phyloP scores from a whole-genome alignment of 2,888 invertebrate genomes.

The Parascotia fuliginaria region DNA sequence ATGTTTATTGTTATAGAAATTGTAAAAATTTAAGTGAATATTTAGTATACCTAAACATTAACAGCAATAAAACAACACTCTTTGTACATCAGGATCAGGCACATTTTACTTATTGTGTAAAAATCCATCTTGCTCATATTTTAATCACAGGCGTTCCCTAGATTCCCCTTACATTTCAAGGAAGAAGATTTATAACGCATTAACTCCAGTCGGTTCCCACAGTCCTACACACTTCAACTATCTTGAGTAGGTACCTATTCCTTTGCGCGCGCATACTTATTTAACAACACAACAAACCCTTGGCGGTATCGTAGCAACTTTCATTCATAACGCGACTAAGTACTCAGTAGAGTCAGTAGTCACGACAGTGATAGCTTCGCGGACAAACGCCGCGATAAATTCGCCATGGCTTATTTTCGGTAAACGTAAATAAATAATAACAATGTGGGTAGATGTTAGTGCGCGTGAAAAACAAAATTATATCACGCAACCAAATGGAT shows the following conservation, averaged over 20 bases:
- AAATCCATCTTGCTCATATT: conserved; percentile 37
- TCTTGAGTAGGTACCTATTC: conserved; percentile 17
- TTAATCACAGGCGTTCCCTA: conserved; percentile 40
- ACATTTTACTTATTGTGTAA: neutral
- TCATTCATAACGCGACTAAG: conserved; percentile 56
- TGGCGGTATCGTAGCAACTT: conserved; percentile 45
- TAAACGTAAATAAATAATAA: conserved; percentile 44
- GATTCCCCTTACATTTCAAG: conserved; percentile 10
- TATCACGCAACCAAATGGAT: conserved; percentile 85
- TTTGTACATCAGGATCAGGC: no score
- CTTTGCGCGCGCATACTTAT: conserved; percentile 60
- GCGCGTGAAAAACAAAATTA: conserved; percentile 86
- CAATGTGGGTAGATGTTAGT: conserved; percentile 87
- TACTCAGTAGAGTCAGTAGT: conserved; percentile 67
- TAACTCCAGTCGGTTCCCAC: conserved; percentile 12
- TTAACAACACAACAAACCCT: conserved; percentile 35
- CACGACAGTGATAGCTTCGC: conserved; percentile 60
- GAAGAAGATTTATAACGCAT: conserved; percentile 21
- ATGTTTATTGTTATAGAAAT: no score
- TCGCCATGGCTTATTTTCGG: conserved; percentile 57
- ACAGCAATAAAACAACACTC: no score
- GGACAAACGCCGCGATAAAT: conserved; percentile 58
- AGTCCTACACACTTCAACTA: conserved; percentile 19
- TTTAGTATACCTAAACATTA: no score
- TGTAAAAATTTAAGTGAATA: no score